Conservation (phyloP, 2,797 vertebrate species). For the Acipenser oxyrinchus region DNA sequence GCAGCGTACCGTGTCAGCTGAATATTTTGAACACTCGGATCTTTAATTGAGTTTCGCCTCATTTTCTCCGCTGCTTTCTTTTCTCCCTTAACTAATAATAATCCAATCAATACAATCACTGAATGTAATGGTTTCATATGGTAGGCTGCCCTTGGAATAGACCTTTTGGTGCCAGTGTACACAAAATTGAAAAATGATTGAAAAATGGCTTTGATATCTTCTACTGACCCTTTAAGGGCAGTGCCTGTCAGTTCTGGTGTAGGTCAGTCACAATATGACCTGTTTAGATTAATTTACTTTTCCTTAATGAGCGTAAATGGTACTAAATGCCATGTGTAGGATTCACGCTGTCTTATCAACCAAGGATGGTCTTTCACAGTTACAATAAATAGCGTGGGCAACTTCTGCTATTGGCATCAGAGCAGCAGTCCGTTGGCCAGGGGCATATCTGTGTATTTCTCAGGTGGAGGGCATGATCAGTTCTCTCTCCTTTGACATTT, state of each 20-base stretch:
- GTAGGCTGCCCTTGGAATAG: constrained; percentile 18
- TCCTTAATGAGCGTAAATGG: too few species aligned
- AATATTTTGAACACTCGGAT: background rate
- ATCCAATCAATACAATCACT: constrained; percentile 42
- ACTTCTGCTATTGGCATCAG: too few species aligned
- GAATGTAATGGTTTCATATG: constrained; percentile 28
- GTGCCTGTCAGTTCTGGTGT: constrained; percentile 17
- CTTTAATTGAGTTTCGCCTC: background rate
- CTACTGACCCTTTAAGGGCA: constrained; percentile 27
- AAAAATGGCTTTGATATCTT: constrained; percentile 35
- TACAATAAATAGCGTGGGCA: too few species aligned
- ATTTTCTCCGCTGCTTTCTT: constrained; percentile 22
- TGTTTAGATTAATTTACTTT: too few species aligned
- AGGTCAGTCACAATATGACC: too few species aligned
- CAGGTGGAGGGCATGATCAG: too few species aligned
- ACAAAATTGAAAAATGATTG: constrained; percentile 26
- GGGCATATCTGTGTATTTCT: too few species aligned
- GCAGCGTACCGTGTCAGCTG: background rate
- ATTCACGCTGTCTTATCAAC: too few species aligned
- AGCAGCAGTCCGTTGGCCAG: too few species aligned
- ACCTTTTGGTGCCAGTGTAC: constrained; percentile 20
- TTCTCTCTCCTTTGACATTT: too few species aligned
- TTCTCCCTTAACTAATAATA: constrained; percentile 42
- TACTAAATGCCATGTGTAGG: too few species aligned
- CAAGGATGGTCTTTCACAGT: too few species aligned